A percentile compares a stretch with the other conserved stretches of the same genome.
phyloP scores from a whole-genome alignment of 23 tunicate species.

The Clavelina lepadiformis region DNA sequence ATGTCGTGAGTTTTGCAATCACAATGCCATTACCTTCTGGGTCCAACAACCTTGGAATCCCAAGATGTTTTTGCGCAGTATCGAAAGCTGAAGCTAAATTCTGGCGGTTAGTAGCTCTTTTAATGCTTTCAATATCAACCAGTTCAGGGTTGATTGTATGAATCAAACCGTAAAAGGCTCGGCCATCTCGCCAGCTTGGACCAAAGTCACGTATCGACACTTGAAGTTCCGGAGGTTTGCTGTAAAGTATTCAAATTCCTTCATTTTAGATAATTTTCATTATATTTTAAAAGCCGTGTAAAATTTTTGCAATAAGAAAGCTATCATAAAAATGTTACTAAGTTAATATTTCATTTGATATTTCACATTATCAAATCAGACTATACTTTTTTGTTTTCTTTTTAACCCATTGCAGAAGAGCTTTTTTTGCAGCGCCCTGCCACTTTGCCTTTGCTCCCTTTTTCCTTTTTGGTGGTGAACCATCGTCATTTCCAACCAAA shows the following conservation, averaged over 20 bases:
- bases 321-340: not conserved
- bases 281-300: not conserved
- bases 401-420: slow-evolving; percentile 93
- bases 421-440: slow-evolving; percentile 97
- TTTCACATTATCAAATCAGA: not conserved
- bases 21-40: slow-evolving; percentile 54
- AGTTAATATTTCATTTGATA: not conserved
- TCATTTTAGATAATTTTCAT: not conserved
- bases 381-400: slow-evolving; percentile 71
- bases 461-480: slow-evolving; percentile 32
- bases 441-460: slow-evolving; percentile 88
- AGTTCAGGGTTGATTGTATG: slow-evolving; percentile 80
- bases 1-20: not conserved
- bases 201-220: slow-evolving; percentile 89
- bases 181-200: slow-evolving; percentile 91
- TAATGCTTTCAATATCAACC: slow-evolving; percentile 49
- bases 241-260: slow-evolving; percentile 4
- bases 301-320: not conserved
- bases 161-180: slow-evolving; percentile 80
- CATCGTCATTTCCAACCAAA: slow-evolving; percentile 34
- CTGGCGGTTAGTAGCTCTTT: slow-evolving; percentile 46
- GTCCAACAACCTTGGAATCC: slow-evolving; percentile 77
- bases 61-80: slow-evolving; percentile 77
- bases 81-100: slow-evolving; percentile 72
- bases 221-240: slow-evolving; percentile 77